A percentile compares a stretch with the other conserved stretches of the same genome.
Evolutionary conservation across 2,113 vertebrate species (phyloP).

Genomic region (Sturnira hondurensis): DNA sequence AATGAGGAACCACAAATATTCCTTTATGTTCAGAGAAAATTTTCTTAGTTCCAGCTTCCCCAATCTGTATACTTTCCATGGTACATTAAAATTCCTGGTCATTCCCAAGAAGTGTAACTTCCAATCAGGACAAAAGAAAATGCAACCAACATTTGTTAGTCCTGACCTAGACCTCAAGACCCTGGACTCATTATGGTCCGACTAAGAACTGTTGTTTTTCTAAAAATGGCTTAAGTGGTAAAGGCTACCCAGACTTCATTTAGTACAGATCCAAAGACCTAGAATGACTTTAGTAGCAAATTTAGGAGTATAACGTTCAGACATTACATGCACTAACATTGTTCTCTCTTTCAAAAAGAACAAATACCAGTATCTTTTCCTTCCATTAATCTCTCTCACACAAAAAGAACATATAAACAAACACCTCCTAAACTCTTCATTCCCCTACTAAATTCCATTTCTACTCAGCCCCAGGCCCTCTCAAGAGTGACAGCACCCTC

Average conservation of each 20-base stretch:
- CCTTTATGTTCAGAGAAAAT: neutral
- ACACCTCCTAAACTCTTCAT: neutral
- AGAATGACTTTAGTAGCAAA: neutral
- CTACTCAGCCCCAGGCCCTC: neutral
- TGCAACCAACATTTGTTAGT: neutral
- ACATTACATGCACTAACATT: neutral
- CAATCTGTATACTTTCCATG: neutral
- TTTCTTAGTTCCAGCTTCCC: neutral
- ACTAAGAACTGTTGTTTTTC: neutral
- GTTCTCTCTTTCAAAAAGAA: neutral
- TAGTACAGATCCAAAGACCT: neutral
- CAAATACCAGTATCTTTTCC: neutral
- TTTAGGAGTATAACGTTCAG: neutral
- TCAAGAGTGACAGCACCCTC: neutral
- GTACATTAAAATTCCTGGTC: neutral
- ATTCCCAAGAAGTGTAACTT: neutral
- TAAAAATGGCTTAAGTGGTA: neutral
- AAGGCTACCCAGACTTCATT: neutral
- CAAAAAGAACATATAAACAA: neutral
- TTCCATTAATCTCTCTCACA: neutral
- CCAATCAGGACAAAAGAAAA: conserved; percentile 27
- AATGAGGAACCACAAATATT: neutral
- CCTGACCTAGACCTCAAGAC: neutral
- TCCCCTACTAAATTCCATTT: neutral
- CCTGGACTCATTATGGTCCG: neutral